Evolutionary conservation across 2,797 vertebrate species (phyloP), one percentile per base, ranked within the genome.

Genomic region (Pseudochaenichthys georgianus): DNA sequence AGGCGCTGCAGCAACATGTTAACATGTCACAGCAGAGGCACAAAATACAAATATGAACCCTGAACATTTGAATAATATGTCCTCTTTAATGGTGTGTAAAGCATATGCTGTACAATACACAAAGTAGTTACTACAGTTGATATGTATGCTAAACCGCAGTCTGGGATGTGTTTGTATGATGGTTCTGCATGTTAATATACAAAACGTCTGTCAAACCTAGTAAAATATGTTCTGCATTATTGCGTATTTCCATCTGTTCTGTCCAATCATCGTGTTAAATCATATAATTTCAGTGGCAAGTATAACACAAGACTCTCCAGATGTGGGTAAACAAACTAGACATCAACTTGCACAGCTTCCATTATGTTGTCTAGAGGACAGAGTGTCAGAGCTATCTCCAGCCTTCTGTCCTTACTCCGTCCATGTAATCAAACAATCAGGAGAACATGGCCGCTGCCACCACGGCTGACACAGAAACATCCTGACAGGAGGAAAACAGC

Each of bases 361-460:
- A 54, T 57, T 48, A 5, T 52, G 74, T 69, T 80, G 64, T 86
- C 63, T 75, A 62, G 71, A 75, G 77, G 65, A 80, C 62, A 78
- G 69, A 73, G 64, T 62, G 66, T 28, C 11, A 6, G 77, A 72
- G 75, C 46, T 70, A 69, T 81, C 73, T 80, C 59, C 3, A 58
- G 9, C 70, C 74, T 47, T 43, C 62, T 54, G 55, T 73, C 78
- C 52, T 50, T 31, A 47, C 61, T 34, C 12, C 38, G 17, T 86
- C 70, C 47, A 42, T 85, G 83, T 88, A 87, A 92, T 89, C 85
- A 79, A 38, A 73, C 84, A 85, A 88, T 86, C 87, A 83, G 72
- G 74, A 78, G 61, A 85, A 89, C 88, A 88, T 63, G 82, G 69
- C 63, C 13, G 47, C 81, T 78, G 60, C 63, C 61, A 34, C 21